Percentiles rank a stretch among this genome's conserved stretches.
Conservation (phyloP, 2,888 invertebrate genomes). For the Dermolepida albohirtum region DNA sequence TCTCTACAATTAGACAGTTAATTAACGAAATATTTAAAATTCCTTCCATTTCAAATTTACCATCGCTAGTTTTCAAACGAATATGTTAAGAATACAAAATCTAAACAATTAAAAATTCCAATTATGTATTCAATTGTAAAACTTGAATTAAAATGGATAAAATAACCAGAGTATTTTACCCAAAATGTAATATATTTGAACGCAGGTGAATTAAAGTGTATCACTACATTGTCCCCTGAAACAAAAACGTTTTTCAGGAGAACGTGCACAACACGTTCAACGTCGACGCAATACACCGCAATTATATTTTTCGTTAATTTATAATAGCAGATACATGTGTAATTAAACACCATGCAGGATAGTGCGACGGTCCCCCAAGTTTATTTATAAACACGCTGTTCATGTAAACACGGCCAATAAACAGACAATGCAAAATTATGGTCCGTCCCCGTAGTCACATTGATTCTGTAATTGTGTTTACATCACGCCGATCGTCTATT, state of each 20-base stretch:
- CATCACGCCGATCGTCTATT: slow-evolving; percentile 50
- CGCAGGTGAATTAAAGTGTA: slow-evolving; percentile 31
- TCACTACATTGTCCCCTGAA: slow-evolving; percentile 15
- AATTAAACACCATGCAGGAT: slow-evolving; percentile 44
- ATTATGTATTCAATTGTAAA: background rate
- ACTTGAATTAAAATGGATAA: background rate
- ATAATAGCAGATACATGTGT: slow-evolving; percentile 45
- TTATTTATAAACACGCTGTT: slow-evolving; percentile 49
- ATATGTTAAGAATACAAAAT: too few relatives aligned
- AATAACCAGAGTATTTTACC: slow-evolving; percentile 4
- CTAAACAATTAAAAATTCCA: too few relatives aligned
- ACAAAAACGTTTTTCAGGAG: slow-evolving; percentile 27
- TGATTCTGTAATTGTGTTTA: slow-evolving; percentile 54
- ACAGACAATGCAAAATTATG: slow-evolving; percentile 51
- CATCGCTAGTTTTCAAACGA: too few relatives aligned
- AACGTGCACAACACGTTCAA: slow-evolving; percentile 27
- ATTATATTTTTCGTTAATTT: slow-evolving; percentile 46
- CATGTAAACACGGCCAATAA: slow-evolving; percentile 51
- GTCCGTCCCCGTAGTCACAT: slow-evolving; percentile 52
- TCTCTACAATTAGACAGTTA: too few relatives aligned
- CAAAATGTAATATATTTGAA: slow-evolving; percentile 6
- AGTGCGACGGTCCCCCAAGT: slow-evolving; percentile 36
- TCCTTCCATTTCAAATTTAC: too few relatives aligned
- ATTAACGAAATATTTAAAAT: too few relatives aligned
- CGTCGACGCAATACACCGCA: slow-evolving; percentile 35